Base-by-base conservation (phyloP, 2,113 vertebrate genomes). In the Talpa occidentalis region DNA sequence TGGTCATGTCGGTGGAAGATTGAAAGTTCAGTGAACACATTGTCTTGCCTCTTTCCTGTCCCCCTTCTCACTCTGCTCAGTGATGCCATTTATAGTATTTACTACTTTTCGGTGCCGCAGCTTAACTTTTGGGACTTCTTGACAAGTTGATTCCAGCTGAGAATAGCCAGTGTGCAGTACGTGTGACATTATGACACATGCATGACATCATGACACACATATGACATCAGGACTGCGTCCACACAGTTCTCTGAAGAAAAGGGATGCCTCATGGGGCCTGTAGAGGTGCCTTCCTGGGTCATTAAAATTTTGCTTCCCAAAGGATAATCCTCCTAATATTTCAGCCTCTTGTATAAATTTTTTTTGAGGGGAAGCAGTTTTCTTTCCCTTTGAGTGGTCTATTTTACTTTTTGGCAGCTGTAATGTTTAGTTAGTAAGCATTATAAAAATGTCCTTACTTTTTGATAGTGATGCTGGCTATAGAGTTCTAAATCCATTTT, bases 131-230 rank as follows among this genome's bases (percentile, higher is more conserved):
- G 19, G 67, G 73, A 24, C 72, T 86, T 56, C 44, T 86, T 64
- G 66, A 86, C 44, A 90, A 72, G 35, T 90, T 54, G 37, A 90
- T 91, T 64, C 47, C 22, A 91, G 72, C 73, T 79, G 52, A 72
- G 21, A 44, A 54, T 9, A 78, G 12, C 14, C 52, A 59, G 30
- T 37, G 32, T 54, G 35, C 5, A 32, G 44, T 24, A 11, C 72
- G 10, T 70, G 5, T 87, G n/a, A 87, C 87, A 37, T 66, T 47
- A 37, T 37, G n/a, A 35, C 16, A 14, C 47, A 52, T 52, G 49
- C 5, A 17, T 52, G 16, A 17, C 49, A 52, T 52, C 47, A 49
- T 49, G 47, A 49, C 3, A 17, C 49, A 52, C 49, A 52, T 17
- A 17, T 15, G 16, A 3, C 16, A 52, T 52, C 49, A 52, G 14